Evolutionary conservation across 1,140 invertebrate species (phyloP).

Genomic region (Harlomillsia oculata): DNA sequence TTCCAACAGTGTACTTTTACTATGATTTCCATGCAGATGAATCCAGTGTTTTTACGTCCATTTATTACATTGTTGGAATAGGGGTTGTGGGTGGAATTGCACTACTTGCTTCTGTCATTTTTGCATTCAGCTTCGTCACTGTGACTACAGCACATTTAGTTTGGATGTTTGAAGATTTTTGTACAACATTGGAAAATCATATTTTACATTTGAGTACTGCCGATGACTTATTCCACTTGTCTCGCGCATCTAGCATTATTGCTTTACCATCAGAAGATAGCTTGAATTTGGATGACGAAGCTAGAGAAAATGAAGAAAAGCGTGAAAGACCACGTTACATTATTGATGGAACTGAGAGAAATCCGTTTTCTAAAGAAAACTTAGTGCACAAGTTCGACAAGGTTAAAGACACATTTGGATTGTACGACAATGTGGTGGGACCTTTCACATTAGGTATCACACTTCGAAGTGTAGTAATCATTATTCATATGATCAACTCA

Average conservation of each 20-base stretch:
- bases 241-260: no score
- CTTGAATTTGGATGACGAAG: no score
- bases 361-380: background rate
- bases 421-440: background rate
- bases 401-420: slow-evolving; percentile 1
- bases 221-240: no score
- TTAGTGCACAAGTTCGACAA: background rate
- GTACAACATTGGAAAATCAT: background rate
- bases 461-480: background rate
- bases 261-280: no score
- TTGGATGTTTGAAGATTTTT: slow-evolving; percentile 2
- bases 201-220: no score
- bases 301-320: no score
- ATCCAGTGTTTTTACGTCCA: no score
- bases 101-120: background rate
- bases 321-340: no score
- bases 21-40: no score
- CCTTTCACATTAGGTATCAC: background rate
- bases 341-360: no score
- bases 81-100: background rate
- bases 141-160: background rate
- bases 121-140: slow-evolving; percentile 4
- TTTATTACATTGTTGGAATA: background rate
- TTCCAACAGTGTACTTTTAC: background rate
- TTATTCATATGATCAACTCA: background rate